Conservation (phyloP, 1,140 invertebrate genomes). For the Bombus superbus region DNA sequence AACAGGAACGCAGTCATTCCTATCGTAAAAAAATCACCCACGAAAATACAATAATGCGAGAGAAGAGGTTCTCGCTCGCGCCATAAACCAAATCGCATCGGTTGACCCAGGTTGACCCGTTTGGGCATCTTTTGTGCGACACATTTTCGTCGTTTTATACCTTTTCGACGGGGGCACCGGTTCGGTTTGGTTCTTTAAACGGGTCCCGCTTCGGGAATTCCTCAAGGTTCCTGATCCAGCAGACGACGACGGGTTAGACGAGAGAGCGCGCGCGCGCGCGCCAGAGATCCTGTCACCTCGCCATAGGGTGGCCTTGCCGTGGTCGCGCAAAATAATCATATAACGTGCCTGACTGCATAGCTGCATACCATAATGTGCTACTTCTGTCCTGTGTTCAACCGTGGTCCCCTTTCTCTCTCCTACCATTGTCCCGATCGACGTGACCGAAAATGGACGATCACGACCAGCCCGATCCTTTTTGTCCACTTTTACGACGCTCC, state of each 20-base stretch:
- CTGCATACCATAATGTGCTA: conserved; percentile 74
- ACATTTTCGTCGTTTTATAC: conserved; percentile 59
- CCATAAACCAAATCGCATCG: conserved; percentile 72
- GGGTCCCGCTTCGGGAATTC: conserved; percentile 49
- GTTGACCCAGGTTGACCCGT: conserved; percentile 65
- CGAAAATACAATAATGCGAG: conserved; percentile 68
- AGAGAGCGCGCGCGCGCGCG: conserved; percentile 16
- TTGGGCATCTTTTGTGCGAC: conserved; percentile 62
- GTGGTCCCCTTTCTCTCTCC: conserved; percentile 8
- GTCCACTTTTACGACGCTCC: conserved; percentile 29
- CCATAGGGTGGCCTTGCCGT: conserved; percentile 68
- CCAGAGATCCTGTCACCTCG: conserved; percentile 61
- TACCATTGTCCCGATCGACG: conserved; percentile 29
- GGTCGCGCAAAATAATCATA: conserved; percentile 76
- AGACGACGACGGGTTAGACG: conserved; percentile 54
- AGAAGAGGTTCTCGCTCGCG: conserved; percentile 49
- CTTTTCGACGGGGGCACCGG: conserved; percentile 43
- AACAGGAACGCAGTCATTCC: conserved; percentile 40
- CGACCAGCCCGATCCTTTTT: conserved; percentile 25
- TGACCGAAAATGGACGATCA: conserved; percentile 25
- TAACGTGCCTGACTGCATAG: conserved; percentile 73
- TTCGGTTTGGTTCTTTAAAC: conserved; percentile 59
- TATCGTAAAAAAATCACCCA: conserved; percentile 65
- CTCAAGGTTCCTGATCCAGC: conserved; percentile 57
- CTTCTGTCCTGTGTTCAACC: conserved; percentile 51